Evolutionary conservation across 2,113 vertebrate genomes (phyloP), one percentile per base, ranked within the genome.

Genomic region (Ochotona princeps): DNA sequence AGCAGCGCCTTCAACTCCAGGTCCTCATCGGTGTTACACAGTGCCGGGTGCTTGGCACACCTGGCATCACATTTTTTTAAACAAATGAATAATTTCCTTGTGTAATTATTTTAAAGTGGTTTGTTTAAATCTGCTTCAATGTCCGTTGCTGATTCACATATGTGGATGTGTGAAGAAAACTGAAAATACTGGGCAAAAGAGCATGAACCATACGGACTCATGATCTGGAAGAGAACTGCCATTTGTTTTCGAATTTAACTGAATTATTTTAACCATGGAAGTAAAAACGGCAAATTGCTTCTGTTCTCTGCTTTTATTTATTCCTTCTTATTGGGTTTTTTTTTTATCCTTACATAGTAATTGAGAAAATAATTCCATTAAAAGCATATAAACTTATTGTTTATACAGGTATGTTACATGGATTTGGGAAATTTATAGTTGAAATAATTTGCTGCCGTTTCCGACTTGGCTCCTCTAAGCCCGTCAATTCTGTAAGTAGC

Each of bases 401-500:
- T 82, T 11, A 0, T 96, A 44, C 95, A 99, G 99, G 99, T 32
- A 99, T 99, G 98, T 97, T 99, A 94, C 99, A 99, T 28, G 97
- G 98, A 66, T 95, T 99, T 96, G 98, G 99, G 70, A 99, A 99
- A 95, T 99, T 99, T 97, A 96, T 99, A 94, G 98, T 99, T 60
- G 99, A 99, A 96, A 86, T 99, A 15, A 78, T 99, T 97, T 99
- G 98, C 98, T 99, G 99, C 97, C 99, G 99, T 96, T 99, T 99
- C 96, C 98, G 98, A 98, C 97, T 99, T 93, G 99, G 99, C 94
- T 97, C 98, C 88, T 98, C 98, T 96, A 99, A 90, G 97, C 98
- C 96, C 12, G 35, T 96, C 74, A 96, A 94, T 85, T 97, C 98
- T 94, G 99, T 99, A 98, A 98, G 98, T 97, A 63, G 21, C 44